Percentiles rank a stretch among this genome's conserved stretches.
Conservation (phyloP, 2,888 invertebrate genomes). For the Phragmatobia fuliginosa region DNA sequence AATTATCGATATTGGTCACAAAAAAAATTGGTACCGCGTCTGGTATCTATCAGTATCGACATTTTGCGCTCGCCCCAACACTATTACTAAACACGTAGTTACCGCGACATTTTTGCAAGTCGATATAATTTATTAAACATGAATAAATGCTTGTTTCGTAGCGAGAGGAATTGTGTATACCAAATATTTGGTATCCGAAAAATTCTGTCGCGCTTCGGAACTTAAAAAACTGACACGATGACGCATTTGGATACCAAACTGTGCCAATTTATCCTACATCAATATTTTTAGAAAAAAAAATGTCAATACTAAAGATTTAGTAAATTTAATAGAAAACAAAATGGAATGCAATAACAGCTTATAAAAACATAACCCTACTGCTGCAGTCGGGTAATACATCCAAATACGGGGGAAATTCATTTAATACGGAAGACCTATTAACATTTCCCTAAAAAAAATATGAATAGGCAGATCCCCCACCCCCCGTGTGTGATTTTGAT, state of each 20-base stretch:
- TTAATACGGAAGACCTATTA: too few species aligned
- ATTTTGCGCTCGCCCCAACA: constrained; percentile 30
- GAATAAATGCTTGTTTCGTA: constrained; percentile 76
- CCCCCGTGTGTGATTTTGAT: too few species aligned
- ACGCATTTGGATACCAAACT: constrained; percentile 25
- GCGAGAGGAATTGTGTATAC: constrained; percentile 56
- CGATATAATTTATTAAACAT: constrained; percentile 58
- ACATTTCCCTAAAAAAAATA: too few species aligned
- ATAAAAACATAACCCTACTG: not conserved
- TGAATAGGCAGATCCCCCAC: too few species aligned
- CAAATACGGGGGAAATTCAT: too few species aligned
- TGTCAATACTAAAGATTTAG: not conserved
- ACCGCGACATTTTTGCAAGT: constrained; percentile 52
- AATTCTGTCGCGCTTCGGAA: constrained; percentile 62
- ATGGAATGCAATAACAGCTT: constrained; percentile 15
- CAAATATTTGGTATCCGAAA: constrained; percentile 29
- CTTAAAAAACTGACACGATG: constrained; percentile 38
- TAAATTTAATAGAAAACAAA: constrained; percentile 1
- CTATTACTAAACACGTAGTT: constrained; percentile 49
- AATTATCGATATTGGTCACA: constrained; percentile 39
- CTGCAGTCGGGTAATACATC: not conserved
- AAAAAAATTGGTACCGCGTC: constrained; percentile 37
- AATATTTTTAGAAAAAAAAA: not conserved
- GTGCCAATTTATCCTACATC: not conserved
- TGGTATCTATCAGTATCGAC: constrained; percentile 31